Conservation (phyloP, 2,888 invertebrate species). For the Gymnosoma rotundatum region DNA sequence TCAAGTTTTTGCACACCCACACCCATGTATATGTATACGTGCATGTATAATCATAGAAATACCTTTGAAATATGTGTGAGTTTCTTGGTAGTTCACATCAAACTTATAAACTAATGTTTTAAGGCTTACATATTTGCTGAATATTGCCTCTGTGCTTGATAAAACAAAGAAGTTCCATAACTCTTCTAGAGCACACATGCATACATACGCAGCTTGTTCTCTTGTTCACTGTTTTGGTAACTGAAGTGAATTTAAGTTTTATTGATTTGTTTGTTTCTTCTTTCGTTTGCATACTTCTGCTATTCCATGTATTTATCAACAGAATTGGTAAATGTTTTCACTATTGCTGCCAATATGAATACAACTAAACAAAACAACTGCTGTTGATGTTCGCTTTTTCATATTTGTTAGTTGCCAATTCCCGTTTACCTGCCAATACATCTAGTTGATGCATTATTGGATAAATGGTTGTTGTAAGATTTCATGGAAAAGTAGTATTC, state of each 20-base stretch:
- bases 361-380: background rate
- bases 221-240: background rate
- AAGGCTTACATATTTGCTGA: slow-evolving; percentile 58
- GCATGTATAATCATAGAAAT: background rate
- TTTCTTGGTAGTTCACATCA: slow-evolving; percentile 22
- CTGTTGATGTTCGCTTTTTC: slow-evolving; percentile 18
- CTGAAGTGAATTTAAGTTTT: slow-evolving; percentile 47
- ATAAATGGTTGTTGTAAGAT: slow-evolving; percentile 8
- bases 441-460: slow-evolving; percentile 18
- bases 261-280: slow-evolving; percentile 44
- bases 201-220: slow-evolving; percentile 1
- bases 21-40: background rate
- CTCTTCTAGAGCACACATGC: slow-evolving; percentile 2
- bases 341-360: slow-evolving; percentile 5
- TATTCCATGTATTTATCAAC: slow-evolving; percentile 18
- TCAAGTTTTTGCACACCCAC: background rate
- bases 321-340: background rate
- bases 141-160: slow-evolving; percentile 41
- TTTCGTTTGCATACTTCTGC: slow-evolving; percentile 2
- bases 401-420: slow-evolving; percentile 46
- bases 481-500: slow-evolving; percentile 8
- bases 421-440: slow-evolving; percentile 7
- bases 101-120: slow-evolving; percentile 51
- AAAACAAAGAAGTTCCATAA: slow-evolving; percentile 39
- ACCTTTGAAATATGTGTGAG: background rate